These are phyloP conservation scores for Taxidea taxus DNA, from an alignment of 2,113 vertebrate species.

Conservation along the genomic window DNA sequence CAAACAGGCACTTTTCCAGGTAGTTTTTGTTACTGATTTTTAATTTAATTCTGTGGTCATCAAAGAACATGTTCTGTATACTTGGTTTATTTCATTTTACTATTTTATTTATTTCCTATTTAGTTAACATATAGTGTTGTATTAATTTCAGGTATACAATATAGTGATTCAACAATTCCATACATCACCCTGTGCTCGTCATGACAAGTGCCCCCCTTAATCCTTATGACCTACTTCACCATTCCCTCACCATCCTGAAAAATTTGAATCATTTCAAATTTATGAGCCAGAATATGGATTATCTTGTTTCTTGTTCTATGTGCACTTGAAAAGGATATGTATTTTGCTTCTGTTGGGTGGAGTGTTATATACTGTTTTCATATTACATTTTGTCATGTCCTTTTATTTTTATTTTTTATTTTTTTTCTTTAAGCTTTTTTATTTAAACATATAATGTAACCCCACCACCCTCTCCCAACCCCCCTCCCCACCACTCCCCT, in stretches of 20 bases:
- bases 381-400: neutral
- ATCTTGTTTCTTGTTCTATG: neutral
- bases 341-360: neutral
- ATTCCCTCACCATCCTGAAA: neutral
- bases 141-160: neutral
- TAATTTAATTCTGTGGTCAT: neutral
- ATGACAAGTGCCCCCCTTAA: neutral
- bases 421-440: neutral
- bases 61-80: neutral
- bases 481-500: too few species aligned
- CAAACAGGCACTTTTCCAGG: neutral
- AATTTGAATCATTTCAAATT: neutral
- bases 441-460: neutral
- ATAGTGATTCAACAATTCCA: neutral
- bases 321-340: neutral
- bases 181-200: neutral
- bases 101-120: neutral
- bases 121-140: neutral
- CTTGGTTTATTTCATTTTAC: neutral
- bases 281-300: neutral
- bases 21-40: conserved; percentile 21
- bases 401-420: too few species aligned
- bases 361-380: neutral
- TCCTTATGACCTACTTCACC: neutral
- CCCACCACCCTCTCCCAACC: too few species aligned